A percentile compares a stretch with the other conserved stretches of the same genome.
These are phyloP conservation scores for Adrianichthys oophorus DNA, from an alignment of 2,797 vertebrate genomes.

Conservation along the genomic window DNA sequence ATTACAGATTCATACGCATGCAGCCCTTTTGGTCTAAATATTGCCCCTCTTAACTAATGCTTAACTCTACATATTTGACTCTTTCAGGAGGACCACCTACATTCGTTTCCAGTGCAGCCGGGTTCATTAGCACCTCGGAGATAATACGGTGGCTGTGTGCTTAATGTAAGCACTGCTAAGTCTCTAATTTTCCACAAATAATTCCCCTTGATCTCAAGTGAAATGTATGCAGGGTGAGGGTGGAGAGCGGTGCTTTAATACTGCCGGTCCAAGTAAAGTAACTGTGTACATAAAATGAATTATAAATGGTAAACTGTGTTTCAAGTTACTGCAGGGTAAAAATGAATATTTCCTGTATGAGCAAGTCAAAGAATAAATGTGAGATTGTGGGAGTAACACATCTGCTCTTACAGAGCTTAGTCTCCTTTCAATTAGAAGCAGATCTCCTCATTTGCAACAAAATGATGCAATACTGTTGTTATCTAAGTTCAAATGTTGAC, in stretches of 20 bases:
- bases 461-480: too few relatives aligned
- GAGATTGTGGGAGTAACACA: too few relatives aligned
- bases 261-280: slow-evolving; percentile 69
- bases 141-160: slow-evolving; percentile 70
- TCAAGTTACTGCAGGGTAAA: slow-evolving; percentile 29
- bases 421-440: too few relatives aligned
- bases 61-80: slow-evolving; percentile 77
- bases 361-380: too few relatives aligned
- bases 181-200: slow-evolving; percentile 81
- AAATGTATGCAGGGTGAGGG: slow-evolving; percentile 69
- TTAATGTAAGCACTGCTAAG: slow-evolving; percentile 78
- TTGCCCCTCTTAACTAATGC: slow-evolving; percentile 75
- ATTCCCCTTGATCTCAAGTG: slow-evolving; percentile 79
- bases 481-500: too few relatives aligned
- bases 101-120: slow-evolving; percentile 64
- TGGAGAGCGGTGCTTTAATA: slow-evolving; percentile 63
- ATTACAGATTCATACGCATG: slow-evolving; percentile 76
- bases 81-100: slow-evolving; percentile 79
- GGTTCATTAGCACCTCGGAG: slow-evolving; percentile 79
- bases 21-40: slow-evolving; percentile 74
- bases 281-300: slow-evolving; percentile 75
- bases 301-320: slow-evolving; percentile 65
- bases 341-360: too few relatives aligned
- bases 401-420: too few relatives aligned
- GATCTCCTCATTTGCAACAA: too few relatives aligned